Percentiles rank a stretch among this genome's conserved stretches.
These are phyloP conservation scores for Sylvia borin DNA, from an alignment of 2,797 vertebrate genomes.

Conservation along the genomic window DNA sequence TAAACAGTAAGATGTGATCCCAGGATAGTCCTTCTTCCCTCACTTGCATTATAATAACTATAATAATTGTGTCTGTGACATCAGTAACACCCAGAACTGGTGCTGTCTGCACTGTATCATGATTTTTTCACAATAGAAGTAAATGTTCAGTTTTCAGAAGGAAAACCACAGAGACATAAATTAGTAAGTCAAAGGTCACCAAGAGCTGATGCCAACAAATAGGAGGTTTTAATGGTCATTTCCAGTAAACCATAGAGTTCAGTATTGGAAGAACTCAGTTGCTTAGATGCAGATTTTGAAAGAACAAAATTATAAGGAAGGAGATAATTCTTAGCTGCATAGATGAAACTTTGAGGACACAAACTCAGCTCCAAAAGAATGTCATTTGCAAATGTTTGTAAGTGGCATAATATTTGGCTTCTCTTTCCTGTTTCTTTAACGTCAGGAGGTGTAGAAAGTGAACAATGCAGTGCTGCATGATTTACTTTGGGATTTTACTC, in stretches of 20 bases:
- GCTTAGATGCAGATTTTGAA: neutral
- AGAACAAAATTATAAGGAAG: neutral
- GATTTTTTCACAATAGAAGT: neutral
- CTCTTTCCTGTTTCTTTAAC: neutral
- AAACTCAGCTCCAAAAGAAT: neutral
- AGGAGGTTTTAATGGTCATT: neutral
- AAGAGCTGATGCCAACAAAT: neutral
- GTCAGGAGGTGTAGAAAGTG: neutral
- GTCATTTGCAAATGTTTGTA: neutral
- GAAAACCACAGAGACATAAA: neutral
- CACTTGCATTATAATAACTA: neutral
- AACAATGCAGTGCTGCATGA: neutral
- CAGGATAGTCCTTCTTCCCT: neutral
- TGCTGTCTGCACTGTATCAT: neutral
- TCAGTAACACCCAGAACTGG: neutral
- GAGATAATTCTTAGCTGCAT: neutral
- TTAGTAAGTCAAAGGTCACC: neutral
- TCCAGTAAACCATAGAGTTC: neutral
- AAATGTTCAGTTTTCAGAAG: neutral
- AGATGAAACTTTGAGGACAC: neutral
- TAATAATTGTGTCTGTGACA: neutral
- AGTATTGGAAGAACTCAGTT: neutral
- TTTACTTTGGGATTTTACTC: constrained; percentile 25
- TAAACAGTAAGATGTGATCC: neutral
- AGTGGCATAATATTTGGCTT: neutral